Evolutionary conservation across 2,888 invertebrate species (phyloP).

Genomic region (Sialis fuliginosa): DNA sequence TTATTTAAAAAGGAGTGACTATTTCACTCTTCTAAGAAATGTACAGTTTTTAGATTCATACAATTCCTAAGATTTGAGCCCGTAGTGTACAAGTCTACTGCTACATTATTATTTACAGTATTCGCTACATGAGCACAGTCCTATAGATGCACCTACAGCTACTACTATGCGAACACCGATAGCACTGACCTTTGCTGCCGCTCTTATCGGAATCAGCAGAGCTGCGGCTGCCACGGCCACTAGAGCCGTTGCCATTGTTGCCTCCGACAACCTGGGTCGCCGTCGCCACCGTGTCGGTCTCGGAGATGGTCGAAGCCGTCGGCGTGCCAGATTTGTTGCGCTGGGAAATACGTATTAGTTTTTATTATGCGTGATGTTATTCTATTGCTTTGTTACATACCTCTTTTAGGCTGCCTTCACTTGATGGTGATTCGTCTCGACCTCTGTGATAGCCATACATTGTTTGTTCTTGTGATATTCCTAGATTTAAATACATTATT

Average conservation of each 20-base stretch:
- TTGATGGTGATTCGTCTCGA: constrained; percentile 5
- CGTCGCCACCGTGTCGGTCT: constrained; percentile 21
- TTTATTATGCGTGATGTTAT: neutral
- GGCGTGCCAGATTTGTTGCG: constrained; percentile 13
- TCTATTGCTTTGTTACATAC: neutral
- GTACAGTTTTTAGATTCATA: too few relatives aligned
- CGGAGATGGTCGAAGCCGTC: constrained; percentile 23
- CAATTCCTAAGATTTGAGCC: too few relatives aligned
- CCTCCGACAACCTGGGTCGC: constrained; percentile 23
- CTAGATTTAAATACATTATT: neutral
- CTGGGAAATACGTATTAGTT: constrained; percentile 17
- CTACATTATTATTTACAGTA: too few relatives aligned
- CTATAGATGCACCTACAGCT: too few relatives aligned
- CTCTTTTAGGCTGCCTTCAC: constrained; percentile 6
- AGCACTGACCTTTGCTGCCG: constrained; percentile 3
- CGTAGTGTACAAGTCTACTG: too few relatives aligned
- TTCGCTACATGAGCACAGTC: too few relatives aligned
- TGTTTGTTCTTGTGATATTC: constrained; percentile 5
- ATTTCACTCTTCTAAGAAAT: too few relatives aligned
- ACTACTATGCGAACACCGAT: too few relatives aligned
- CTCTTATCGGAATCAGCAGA: constrained; percentile 15
- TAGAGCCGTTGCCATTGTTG: constrained; percentile 32
- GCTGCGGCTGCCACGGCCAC: constrained; percentile 30
- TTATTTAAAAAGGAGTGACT: too few relatives aligned
- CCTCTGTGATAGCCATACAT: constrained; percentile 6